Percentiles rank a stretch among this genome's conserved stretches.
These are phyloP conservation scores for Maniola jurtina DNA, from an alignment of 1,140 invertebrate species.

Conservation along the genomic window DNA sequence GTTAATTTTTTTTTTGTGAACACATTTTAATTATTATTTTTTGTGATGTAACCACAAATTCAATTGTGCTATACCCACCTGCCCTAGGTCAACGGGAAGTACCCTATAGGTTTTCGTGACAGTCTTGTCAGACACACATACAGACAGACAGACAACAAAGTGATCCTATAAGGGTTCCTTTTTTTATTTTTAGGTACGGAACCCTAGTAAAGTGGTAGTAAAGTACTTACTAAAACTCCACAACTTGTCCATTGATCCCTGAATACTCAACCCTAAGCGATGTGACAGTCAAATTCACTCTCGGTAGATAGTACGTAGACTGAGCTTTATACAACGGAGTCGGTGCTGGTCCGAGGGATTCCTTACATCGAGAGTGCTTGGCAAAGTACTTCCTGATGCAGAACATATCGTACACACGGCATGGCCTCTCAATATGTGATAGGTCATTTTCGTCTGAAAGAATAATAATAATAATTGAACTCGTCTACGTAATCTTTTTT, in stretches of 20 bases:
- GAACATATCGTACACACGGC: slow-evolving; percentile 22
- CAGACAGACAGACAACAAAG: too few species aligned
- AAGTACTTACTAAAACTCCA: slow-evolving; percentile 33
- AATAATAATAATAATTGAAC: not conserved
- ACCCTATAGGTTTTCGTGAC: too few species aligned
- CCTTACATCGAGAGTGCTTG: slow-evolving; percentile 22
- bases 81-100: too few species aligned
- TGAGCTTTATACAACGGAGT: slow-evolving; percentile 17
- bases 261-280: not conserved
- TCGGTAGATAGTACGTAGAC: slow-evolving; percentile 8
- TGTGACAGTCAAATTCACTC: slow-evolving; percentile 22
- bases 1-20: too few species aligned
- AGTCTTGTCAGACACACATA: too few species aligned
- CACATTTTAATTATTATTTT: too few species aligned
- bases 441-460: slow-evolving; percentile 27
- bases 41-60: too few species aligned
- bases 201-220: too few species aligned
- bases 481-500: too few species aligned
- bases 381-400: slow-evolving; percentile 35
- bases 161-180: too few species aligned
- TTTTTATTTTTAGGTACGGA: too few species aligned
- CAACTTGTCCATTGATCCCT: slow-evolving; percentile 17
- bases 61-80: too few species aligned
- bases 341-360: slow-evolving; percentile 23
- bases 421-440: slow-evolving; percentile 21